A percentile compares a stretch with the other conserved stretches of the same genome.
These are phyloP conservation scores for Menidia menidia DNA, from an alignment of 2,797 vertebrate species.

Conservation along the genomic window DNA sequence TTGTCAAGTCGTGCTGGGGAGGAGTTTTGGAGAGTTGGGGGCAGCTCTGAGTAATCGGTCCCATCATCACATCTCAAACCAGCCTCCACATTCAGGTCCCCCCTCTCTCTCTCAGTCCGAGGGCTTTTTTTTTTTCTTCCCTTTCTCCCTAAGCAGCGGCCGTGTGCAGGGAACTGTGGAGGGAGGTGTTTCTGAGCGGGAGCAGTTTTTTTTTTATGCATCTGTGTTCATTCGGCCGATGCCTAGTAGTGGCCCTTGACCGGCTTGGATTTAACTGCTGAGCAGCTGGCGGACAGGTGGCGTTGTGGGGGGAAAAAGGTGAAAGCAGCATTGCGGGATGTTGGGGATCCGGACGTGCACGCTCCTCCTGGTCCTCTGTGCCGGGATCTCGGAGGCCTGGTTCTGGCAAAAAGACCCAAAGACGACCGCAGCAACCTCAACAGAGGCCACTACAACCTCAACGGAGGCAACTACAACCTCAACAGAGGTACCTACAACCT, in stretches of 20 bases:
- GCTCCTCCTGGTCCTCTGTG: slow-evolving; percentile 61
- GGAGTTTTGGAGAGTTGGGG: slow-evolving; percentile 55
- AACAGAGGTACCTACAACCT: neutral
- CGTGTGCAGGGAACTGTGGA: slow-evolving; percentile 28
- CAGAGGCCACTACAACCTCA: neutral
- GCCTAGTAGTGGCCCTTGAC: slow-evolving; percentile 52
- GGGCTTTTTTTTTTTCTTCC: slow-evolving; percentile 18
- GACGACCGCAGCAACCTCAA: neutral
- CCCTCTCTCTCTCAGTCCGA: slow-evolving; percentile 23
- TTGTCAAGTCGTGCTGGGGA: slow-evolving; percentile 49
- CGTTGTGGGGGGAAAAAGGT: slow-evolving; percentile 23
- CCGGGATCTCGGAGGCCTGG: slow-evolving; percentile 61
- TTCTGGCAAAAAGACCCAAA: neutral
- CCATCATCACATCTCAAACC: slow-evolving; percentile 38
- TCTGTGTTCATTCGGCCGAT: slow-evolving; percentile 43
- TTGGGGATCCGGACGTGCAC: slow-evolving; percentile 40
- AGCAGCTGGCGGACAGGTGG: slow-evolving; percentile 48
- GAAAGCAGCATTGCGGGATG: slow-evolving; percentile 42
- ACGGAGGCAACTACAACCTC: neutral
- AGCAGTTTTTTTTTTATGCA: slow-evolving; percentile 46
- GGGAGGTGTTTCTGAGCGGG: slow-evolving; percentile 59
- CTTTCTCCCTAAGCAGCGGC: slow-evolving; percentile 11
- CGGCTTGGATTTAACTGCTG: slow-evolving; percentile 45
- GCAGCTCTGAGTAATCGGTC: slow-evolving; percentile 52
- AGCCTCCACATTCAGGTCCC: slow-evolving; percentile 45